Base-by-base conservation (phyloP, 1,140 invertebrate genomes). In the Sogatella furcifera region DNA sequence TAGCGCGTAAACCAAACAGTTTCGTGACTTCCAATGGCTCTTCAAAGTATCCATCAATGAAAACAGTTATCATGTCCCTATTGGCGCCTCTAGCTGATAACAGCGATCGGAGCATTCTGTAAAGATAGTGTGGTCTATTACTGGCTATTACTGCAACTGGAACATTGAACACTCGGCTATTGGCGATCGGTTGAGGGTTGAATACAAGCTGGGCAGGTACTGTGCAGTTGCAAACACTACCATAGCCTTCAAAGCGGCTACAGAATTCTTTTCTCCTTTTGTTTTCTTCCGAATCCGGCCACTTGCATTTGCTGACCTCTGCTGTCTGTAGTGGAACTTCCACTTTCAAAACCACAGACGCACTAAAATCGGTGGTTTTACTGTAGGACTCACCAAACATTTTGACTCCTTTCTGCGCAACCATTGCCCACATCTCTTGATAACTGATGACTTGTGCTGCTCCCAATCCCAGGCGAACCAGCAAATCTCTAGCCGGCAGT, bases 31-130 rank as follows among this genome's bases (percentile, higher is more conserved):
- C 79, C 24, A 83, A 68, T 14, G 83, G 82, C 68, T 84, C 83
- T 68, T 84, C 80, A 73, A 79, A 84, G 69, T 83, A 84, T 11
- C 84, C 84, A 71, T 85, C 83, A 63, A 84, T 83, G 66, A 84
- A 84, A 6, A 85, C 81, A 14, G 80, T 83, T 13, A 85, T 76
- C 80, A 83, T 79, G 34, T 77, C 70, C 10, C 77, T 76, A 66
- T 84, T 77, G 28, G 76, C 78, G 28, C 84, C 84, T 62, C 75
- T 72, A 9, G 80, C 77, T 34, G 78, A 74, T n/a, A 85, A 66
- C 52, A 85, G 67, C 5, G 80, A 80, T 52, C 77, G 71, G 28
- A 85, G 65, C 78, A 81, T 83, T 64, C 80, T 80, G 70, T 82
- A 84, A 19, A 85, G 72, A 69, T 85, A 85, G 67, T 84, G 80